A percentile compares a stretch with the other conserved stretches of the same genome.
Conservation (phyloP, 2,888 invertebrate genomes). For the Eumerus sabulonum region DNA sequence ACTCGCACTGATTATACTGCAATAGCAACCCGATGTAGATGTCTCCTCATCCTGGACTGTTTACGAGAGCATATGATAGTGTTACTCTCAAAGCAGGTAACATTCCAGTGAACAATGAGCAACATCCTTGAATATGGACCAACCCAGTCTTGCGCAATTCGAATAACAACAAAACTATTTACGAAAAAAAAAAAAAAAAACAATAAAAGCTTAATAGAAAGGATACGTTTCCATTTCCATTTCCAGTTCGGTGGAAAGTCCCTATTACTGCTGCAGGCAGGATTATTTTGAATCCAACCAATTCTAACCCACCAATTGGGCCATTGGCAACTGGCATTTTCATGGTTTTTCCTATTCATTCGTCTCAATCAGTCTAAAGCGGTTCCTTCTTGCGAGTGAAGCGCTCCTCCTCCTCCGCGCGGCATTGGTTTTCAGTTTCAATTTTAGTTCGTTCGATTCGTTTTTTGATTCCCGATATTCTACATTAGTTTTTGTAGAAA, state of each 20-base stretch:
- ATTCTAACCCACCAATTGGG: conserved; percentile 39
- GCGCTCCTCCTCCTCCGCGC: conserved; percentile 55
- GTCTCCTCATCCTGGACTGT: no score
- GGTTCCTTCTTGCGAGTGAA: conserved; percentile 57
- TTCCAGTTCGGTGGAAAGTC: conserved; percentile 23
- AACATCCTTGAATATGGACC: neutral
- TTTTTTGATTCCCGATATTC: conserved; percentile 57
- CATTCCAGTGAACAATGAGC: neutral
- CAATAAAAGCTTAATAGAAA: no score
- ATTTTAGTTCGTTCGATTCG: conserved; percentile 57
- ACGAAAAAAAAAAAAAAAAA: conserved; percentile 18
- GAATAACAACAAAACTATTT: conserved; percentile 45
- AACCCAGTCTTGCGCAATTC: conserved; percentile 44
- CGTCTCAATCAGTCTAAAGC: conserved; percentile 48
- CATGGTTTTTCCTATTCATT: conserved; percentile 3
- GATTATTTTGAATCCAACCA: conserved; percentile 35
- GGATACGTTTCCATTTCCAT: no score
- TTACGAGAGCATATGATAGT: no score
- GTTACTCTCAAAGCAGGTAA: no score
- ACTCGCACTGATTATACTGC: no score
- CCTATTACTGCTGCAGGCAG: conserved; percentile 46
- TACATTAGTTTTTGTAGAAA: conserved; percentile 42
- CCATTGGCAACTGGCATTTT: conserved; percentile 7
- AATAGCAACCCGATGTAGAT: no score
- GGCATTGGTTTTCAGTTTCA: conserved; percentile 58